Percentiles rank a stretch among this genome's conserved stretches.
phyloP scores from a whole-genome alignment of 2,113 vertebrate species.

The Clarias macrocephalus region DNA sequence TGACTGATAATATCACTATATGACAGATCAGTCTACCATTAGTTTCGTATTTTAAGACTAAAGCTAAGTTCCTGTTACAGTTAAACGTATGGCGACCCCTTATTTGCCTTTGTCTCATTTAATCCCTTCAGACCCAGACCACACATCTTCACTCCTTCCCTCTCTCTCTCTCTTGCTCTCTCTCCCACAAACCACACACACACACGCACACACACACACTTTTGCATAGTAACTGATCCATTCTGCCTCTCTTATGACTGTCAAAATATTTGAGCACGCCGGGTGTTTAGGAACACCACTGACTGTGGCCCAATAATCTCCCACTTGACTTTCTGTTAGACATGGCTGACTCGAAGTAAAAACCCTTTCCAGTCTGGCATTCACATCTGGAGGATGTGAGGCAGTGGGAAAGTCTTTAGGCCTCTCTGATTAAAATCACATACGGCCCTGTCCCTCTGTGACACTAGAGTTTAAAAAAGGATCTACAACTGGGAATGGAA shows the following conservation, averaged over 20 bases:
- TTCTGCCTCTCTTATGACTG: conserved; percentile 68
- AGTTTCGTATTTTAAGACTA: neutral
- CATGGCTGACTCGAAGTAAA: conserved; percentile 32
- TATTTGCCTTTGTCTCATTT: conserved; percentile 3
- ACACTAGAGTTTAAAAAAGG: conserved; percentile 41
- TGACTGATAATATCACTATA: neutral
- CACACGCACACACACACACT: conserved; percentile 31
- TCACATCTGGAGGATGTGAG: conserved; percentile 65
- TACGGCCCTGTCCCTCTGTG: conserved; percentile 53
- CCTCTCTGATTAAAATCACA: conserved; percentile 70
- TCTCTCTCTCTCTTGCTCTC: neutral
- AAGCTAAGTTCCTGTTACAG: neutral
- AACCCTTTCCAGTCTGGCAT: conserved; percentile 40
- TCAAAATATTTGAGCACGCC: conserved; percentile 73
- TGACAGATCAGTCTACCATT: conserved; percentile 18
- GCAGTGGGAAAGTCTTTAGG: conserved; percentile 63
- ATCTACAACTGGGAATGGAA: conserved; percentile 62
- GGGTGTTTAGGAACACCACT: conserved; percentile 69
- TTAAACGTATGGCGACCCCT: neutral
- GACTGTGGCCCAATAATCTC: conserved; percentile 68
- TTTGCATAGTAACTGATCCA: conserved; percentile 64
- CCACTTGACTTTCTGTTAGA: conserved; percentile 62
- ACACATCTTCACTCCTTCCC: conserved; percentile 13
- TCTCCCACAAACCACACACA: neutral
- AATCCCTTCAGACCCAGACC: conserved; percentile 20